phyloP scores from a whole-genome alignment of 2,797 vertebrate genomes.

The Cryptoblepharus egeriae region DNA sequence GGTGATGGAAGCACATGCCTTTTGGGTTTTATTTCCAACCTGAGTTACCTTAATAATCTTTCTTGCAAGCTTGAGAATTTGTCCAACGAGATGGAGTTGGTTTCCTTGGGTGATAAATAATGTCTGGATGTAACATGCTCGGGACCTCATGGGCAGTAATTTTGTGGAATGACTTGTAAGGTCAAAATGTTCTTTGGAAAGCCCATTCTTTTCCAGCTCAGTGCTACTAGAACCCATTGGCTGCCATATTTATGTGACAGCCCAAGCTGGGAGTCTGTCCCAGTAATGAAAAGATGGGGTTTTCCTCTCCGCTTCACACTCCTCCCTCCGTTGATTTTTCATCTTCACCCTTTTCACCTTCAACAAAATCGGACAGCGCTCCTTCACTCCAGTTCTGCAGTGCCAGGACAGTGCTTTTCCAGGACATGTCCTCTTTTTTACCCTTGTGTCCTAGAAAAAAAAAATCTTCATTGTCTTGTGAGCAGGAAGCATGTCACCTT shows the following conservation, averaged over 20 bases:
- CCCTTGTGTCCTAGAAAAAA: too few relatives aligned
- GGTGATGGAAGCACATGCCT: not conserved
- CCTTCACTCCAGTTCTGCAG: not conserved
- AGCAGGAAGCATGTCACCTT: too few relatives aligned
- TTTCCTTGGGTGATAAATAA: conserved; percentile 34
- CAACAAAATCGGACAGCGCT: not conserved
- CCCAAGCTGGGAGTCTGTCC: not conserved
- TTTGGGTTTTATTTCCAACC: not conserved
- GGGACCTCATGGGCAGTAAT: conserved; percentile 25
- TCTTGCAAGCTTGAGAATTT: conserved; percentile 10
- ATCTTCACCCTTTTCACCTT: not conserved
- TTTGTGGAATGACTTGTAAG: conserved; percentile 15
- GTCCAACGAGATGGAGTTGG: conserved; percentile 22
- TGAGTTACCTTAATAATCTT: conserved; percentile 22
- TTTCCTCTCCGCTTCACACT: not conserved
- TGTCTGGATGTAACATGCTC: not conserved
- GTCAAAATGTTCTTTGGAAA: not conserved
- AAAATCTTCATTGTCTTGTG: too few relatives aligned
- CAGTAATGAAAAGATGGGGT: accelerated
- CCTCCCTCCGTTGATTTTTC: not conserved
- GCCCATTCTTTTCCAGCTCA: not conserved
- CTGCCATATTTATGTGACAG: accelerated
- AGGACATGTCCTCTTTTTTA: too few relatives aligned
- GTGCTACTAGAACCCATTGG: not conserved
- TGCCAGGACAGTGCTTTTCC: too few relatives aligned